Evolutionary conservation across 1,140 invertebrate species (phyloP), one percentile per base, ranked within the genome.

Genomic region (Cheumatopsyche charites): DNA sequence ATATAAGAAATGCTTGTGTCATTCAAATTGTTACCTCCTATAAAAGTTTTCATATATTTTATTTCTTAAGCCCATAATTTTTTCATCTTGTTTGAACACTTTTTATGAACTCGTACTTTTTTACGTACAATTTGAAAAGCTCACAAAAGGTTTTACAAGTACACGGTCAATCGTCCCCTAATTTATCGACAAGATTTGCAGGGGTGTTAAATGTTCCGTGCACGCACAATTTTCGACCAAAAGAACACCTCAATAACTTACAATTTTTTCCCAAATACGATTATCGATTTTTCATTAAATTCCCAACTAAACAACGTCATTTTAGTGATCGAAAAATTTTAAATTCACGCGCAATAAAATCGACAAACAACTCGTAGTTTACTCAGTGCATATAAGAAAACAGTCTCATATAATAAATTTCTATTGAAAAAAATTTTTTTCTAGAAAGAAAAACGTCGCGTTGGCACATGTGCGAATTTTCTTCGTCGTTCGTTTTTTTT

Each of bases 391-490:
- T 12, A 13, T 63, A 36, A 3, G 29, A 3, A 36, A 36, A 36
- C 29, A 36, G 9, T 9, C 3, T 4, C 29, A n/a, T n/a, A n/a
- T n/a, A n/a, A n/a, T n/a, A n/a, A n/a, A n/a, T n/a, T n/a, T n/a
- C n/a, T n/a, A n/a, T n/a, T n/a, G n/a, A n/a, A n/a, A n/a, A n/a
- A n/a, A n/a, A n/a, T n/a, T n/a, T n/a, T n/a, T n/a, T n/a, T n/a
- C n/a, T n/a, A n/a, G n/a, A 36, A 36, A 36, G 29, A 58, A 58
- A 58, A 58, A 13, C 47, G 66, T 55, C 66, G 47, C 42, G 66
- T 68, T 68, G 66, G 66, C 66, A 68, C 66, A 68, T 68, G 45
- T 68, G 66, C 13, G 41, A 68, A 15, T 55, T 68, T 55, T 68
- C 13, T 63, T 62, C 15, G 23, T 25, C 17, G 23, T 52, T 65